Percentiles rank a stretch among this genome's conserved stretches.
These are phyloP conservation scores for Caenorhabditis latens DNA, from an alignment of 1,140 invertebrate genomes.

Conservation along the genomic window DNA sequence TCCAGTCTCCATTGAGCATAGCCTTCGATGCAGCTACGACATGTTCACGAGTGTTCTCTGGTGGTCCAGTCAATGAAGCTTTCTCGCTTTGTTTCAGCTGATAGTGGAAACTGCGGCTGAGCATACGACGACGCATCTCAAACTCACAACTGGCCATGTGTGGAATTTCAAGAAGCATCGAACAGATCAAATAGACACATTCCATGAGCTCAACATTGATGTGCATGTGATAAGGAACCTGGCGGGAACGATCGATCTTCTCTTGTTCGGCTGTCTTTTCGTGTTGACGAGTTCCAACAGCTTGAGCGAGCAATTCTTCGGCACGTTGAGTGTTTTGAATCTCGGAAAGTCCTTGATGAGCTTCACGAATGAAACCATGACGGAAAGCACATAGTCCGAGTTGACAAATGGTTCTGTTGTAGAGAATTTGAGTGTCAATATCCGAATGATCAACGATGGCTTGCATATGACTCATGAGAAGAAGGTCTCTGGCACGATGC, in stretches of 20 bases:
- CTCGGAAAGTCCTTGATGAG: constrained; percentile 96
- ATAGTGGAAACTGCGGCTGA: constrained; percentile 99
- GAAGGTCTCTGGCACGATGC: no score
- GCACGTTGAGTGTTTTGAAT: constrained; percentile 97
- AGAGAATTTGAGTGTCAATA: constrained; percentile 94
- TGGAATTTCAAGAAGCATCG: constrained; percentile 98
- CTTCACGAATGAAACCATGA: constrained; percentile 96
- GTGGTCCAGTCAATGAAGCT: constrained; percentile 88
- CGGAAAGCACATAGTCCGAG: constrained; percentile 97
- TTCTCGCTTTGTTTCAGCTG: constrained; percentile 92
- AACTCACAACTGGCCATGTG: constrained; percentile 99
- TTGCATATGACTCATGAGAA: no score
- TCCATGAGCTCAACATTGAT: constrained; percentile 98
- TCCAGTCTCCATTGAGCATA: constrained; percentile 98
- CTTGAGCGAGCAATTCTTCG: constrained; percentile 95
- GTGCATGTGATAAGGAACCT: constrained; percentile 99
- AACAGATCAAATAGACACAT: constrained; percentile 92
- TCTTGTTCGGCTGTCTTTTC: no score
- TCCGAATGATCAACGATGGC: no score
- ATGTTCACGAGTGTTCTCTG: constrained; percentile 98
- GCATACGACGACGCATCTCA: constrained; percentile 92
- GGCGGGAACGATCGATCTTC: constrained; percentile 96
- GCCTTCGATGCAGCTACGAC: constrained; percentile 97
- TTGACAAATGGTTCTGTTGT: constrained; percentile 98
- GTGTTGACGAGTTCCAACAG: constrained; percentile 80